Percentiles rank a stretch among this genome's conserved stretches.
Evolutionary conservation across 2,113 vertebrate species (phyloP).

Genomic region (Egretta garzetta): DNA sequence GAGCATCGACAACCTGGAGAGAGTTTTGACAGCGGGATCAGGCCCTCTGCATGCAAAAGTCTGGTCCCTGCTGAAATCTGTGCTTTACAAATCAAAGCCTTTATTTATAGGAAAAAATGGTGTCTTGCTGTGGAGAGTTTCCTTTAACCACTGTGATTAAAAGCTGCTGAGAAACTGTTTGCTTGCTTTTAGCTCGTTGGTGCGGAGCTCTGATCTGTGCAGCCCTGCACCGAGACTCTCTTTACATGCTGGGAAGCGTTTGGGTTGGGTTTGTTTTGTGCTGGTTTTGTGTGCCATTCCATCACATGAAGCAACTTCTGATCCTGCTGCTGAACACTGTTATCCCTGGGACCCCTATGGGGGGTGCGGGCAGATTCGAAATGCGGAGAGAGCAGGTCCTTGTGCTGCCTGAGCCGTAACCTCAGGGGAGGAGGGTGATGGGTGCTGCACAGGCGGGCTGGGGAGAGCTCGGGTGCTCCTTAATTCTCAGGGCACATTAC

Average conservation of each 20-base stretch:
- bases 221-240: not conserved
- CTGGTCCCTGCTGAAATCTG: not conserved
- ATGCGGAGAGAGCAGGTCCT: not conserved
- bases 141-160: not conserved
- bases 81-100: not conserved
- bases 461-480: not conserved
- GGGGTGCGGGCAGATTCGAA: accelerated
- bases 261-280: not conserved
- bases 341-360: accelerated
- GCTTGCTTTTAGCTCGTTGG: not conserved
- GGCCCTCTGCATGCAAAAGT: not conserved
- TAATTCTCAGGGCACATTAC: not conserved
- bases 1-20: not conserved
- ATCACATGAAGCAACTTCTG: not conserved
- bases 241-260: not conserved
- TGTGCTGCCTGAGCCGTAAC: not conserved
- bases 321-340: accelerated
- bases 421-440: not conserved
- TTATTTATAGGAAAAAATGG: slow-evolving; percentile 6
- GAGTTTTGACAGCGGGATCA: not conserved
- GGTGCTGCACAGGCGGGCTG: not conserved
- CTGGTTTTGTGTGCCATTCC: not conserved
- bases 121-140: slow-evolving; percentile 23
- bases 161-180: not conserved
- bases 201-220: not conserved